Evolutionary conservation across 2,888 invertebrate genomes (phyloP).

Genomic region (Synanthedon myopaeformis): DNA sequence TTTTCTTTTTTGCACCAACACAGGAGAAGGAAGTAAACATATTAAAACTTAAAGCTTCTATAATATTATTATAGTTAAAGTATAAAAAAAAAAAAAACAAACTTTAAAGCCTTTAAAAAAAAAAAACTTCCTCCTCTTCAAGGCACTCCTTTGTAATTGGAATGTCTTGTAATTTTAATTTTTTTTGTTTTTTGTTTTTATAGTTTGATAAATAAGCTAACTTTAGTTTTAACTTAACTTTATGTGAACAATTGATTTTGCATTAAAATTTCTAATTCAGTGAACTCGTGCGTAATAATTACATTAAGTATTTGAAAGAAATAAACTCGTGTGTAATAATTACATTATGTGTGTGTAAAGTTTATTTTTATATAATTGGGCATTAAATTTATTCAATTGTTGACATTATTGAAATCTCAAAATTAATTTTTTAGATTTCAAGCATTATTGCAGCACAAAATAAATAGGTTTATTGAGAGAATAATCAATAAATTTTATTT

Average conservation of each 20-base stretch:
- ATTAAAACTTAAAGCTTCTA: not conserved
- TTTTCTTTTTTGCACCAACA: not conserved
- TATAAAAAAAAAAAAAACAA: too few species aligned
- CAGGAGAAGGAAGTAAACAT: not conserved
- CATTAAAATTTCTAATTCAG: not conserved
- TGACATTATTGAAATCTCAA: conserved; percentile 12
- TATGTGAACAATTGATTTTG: not conserved
- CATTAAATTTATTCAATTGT: too few species aligned
- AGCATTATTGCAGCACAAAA: conserved; percentile 9
- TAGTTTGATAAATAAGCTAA: not conserved
- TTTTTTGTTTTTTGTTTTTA: not conserved
- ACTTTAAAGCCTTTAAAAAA: not conserved
- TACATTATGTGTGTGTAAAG: too few species aligned
- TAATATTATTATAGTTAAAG: too few species aligned
- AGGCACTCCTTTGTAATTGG: not conserved
- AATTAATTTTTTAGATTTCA: conserved; percentile 14
- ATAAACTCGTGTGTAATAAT: too few species aligned
- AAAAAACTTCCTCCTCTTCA: not conserved
- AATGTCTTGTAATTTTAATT: not conserved
- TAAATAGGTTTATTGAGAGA: conserved; percentile 4
- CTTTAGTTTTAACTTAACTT: not conserved
- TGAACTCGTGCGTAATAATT: not conserved
- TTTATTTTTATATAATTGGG: too few species aligned
- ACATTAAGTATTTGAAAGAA: too few species aligned
- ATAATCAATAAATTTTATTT: too few species aligned